Base-by-base conservation (phyloP, 2,888 invertebrate genomes). In the Anoplius nigerrimus region DNA sequence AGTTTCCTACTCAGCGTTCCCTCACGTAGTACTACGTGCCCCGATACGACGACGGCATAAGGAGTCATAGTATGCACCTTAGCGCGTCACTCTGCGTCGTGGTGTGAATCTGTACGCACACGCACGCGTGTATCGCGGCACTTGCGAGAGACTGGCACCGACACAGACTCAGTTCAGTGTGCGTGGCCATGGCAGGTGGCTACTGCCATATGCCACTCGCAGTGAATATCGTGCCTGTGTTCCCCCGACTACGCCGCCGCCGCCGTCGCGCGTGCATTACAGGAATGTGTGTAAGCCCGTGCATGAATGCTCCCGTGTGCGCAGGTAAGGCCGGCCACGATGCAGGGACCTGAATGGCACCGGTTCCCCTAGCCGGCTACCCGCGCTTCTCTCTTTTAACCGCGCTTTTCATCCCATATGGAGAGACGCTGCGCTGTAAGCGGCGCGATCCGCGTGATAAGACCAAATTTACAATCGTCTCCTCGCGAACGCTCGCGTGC, bases 141-240 rank as follows among this genome's bases (percentile, higher is more conserved):
- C n/a, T 48, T 48, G 5, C 18, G 48, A 48, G 48, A 48, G 34
- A 13, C 34, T 2, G 34, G 4, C 6, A 11, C 11, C 34, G 11
- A 6, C 34, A 13, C 11, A 34, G 11, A 34, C 6, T n/a, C 13
- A 34, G 46, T 18, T 20, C 34, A 20, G n/a, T 27, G 21, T 24
- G 15, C 6, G n/a, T 58, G 20, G 57, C 66, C 62, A 59, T 70
- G 74, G 70, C 78, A 78, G 77, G 77, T 75, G 77, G 71, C 51
- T 71, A 62, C 71, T 69, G 57, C 78, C 69, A 74, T 69, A 74
- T 75, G 66, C 66, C 48, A 53, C 52, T 24, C 59, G 48, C 34
- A 61, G 51, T 67, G 67, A 75, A 69, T 64, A 56, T 54, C 53
- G 34, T 24, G 45, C 8, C 15, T 55, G 69, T 66, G 64, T n/a